Percentiles rank a stretch among this genome's conserved stretches.
phyloP scores from a whole-genome alignment of 2,888 invertebrate species.

The Ariolimax columbianus region DNA sequence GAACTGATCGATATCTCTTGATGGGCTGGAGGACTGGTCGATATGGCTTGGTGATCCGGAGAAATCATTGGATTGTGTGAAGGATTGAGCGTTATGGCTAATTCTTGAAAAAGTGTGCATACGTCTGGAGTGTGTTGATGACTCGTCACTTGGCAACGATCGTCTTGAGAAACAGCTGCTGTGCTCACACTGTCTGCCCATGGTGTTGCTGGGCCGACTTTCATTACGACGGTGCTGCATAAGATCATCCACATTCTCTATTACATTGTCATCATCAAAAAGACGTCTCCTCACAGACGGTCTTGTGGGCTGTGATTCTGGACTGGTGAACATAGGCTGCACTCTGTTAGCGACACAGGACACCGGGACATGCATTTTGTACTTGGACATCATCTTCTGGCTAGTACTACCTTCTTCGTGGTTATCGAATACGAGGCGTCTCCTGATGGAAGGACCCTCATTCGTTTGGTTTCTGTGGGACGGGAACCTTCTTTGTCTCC shows the following conservation, averaged over 20 bases:
- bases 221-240: background rate
- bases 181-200: no score
- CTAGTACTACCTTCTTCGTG: background rate
- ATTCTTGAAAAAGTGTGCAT: no score
- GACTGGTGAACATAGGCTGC: background rate
- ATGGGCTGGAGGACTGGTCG: no score
- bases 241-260: background rate
- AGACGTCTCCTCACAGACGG: background rate
- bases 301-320: background rate
- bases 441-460: no score
- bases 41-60: no score
- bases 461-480: background rate
- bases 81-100: no score
- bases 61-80: no score
- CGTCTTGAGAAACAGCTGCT: no score
- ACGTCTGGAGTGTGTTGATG: no score
- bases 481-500: background rate
- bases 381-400: background rate
- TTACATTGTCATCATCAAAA: background rate
- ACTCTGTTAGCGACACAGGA: background rate
- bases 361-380: background rate
- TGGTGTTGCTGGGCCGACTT: no score
- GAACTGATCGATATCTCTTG: no score
- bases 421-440: background rate
- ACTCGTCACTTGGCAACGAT: no score